A percentile compares a stretch with the other conserved stretches of the same genome.
These are phyloP conservation scores for Propithecus deckenii DNA, from an alignment of 2,797 vertebrate species.

Conservation along the genomic window DNA sequence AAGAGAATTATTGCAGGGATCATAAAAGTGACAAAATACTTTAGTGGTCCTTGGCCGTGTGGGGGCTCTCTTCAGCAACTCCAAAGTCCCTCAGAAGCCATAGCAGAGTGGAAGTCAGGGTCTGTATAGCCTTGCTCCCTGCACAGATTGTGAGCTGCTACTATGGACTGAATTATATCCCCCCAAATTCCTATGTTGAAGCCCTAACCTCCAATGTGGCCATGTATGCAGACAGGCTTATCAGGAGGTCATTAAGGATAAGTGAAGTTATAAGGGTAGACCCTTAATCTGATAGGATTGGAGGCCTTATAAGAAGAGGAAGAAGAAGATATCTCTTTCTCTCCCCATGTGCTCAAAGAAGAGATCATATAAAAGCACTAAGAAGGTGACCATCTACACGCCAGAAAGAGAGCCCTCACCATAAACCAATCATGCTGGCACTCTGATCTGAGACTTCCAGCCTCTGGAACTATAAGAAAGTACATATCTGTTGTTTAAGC, in stretches of 20 bases:
- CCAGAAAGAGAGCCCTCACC: not conserved
- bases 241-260: not conserved
- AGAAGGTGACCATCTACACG: not conserved
- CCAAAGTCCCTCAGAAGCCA: not conserved
- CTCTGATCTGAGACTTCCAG: not conserved
- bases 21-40: not conserved
- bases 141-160: not conserved
- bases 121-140: not conserved
- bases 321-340: not conserved
- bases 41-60: not conserved
- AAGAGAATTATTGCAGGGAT: not conserved
- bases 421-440: too few species aligned
- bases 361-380: not conserved
- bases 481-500: not conserved
- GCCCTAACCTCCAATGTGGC: not conserved
- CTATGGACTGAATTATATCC: not conserved
- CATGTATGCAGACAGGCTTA: not conserved
- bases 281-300: not conserved
- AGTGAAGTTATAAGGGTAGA: not conserved
- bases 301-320: not conserved
- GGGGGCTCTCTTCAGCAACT: not conserved
- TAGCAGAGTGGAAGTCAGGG: not conserved
- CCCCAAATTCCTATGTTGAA: not conserved
- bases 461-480: not conserved
- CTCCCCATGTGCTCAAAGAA: not conserved